Evolutionary conservation across 2,113 vertebrate genomes (phyloP).

Genomic region (Lutjanus erythropterus): DNA sequence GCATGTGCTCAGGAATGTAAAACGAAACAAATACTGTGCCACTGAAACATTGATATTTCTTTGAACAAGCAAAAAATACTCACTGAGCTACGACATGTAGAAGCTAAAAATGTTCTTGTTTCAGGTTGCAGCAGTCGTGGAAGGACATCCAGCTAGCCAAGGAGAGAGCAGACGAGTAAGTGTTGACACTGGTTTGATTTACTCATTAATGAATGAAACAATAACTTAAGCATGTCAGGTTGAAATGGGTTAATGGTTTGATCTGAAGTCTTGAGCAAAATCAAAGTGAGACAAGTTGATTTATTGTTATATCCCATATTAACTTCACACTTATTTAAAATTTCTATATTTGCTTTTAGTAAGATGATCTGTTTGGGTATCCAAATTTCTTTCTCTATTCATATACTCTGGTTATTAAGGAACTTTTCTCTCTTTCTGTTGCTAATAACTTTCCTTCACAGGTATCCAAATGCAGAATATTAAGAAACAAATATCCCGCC

Average conservation of each 20-base stretch:
- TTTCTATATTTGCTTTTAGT: no score
- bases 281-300: not conserved
- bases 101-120: conserved; percentile 7
- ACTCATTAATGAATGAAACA: not conserved
- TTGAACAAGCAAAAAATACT: no score
- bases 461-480: not conserved
- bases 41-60: not conserved
- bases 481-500: not conserved
- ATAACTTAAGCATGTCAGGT: not conserved
- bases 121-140: conserved; percentile 80
- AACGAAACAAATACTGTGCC: not conserved
- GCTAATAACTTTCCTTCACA: no score
- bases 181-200: not conserved
- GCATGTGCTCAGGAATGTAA: not conserved
- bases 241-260: not conserved
- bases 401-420: not conserved
- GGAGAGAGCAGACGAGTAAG: conserved; percentile 75
- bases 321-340: not conserved
- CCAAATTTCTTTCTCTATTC: not conserved
- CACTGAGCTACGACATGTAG: not conserved
- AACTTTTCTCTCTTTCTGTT: not conserved
- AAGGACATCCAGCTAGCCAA: conserved; percentile 73
- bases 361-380: not conserved
- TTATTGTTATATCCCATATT: not conserved
- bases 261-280: not conserved